Evolutionary conservation across 2,797 vertebrate genomes (phyloP), one percentile per base, ranked within the genome.

Genomic region (Perodicticus potto): DNA sequence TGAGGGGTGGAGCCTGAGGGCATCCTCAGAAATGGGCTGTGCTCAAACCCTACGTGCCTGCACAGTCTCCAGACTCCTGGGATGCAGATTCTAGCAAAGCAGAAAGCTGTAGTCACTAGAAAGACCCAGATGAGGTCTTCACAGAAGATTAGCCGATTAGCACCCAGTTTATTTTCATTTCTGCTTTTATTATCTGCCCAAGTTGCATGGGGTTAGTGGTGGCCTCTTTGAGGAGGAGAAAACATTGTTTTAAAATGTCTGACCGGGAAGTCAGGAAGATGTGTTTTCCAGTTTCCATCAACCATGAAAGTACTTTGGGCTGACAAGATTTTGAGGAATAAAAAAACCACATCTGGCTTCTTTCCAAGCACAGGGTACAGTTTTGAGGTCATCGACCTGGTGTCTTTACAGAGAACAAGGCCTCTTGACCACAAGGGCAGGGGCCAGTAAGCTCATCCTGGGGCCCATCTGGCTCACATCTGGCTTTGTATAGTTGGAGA

Each of bases 361-460:
- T 55, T 40, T 25, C 40, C 43, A 27, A 53, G 43, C 11, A 5
- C 14, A 22, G 9, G 63, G 14, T 14, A 2, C 17, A 27, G 27
- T 43, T 8, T 25, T n/a, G 43, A n/a, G 20, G n/a, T 70, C 69
- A 2, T 34, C 23, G 45, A 1, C 22, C 27, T 1, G 0, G 22
- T 0, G 0, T 29, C 19, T 61, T 29, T 10, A 16, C n/a, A 1
- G 23, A 32, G 49, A 22, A 43, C 27, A 25, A 2, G 1, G 22
- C n/a, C 37, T 69, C n/a, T 22, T 72, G 43, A 12, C 12, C 4
- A 2, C 3, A 0, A 10, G 22, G 40, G 37, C 5, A 57, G 57
- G 55, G 34, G 16, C 16, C 5, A n/a, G 5, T 19, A 16, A 0
- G 4, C 4, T 7, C 1, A 19, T 13, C 29, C 34, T 2, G 0